Percentiles rank a stretch among this genome's conserved stretches.
Evolutionary conservation across 2,797 vertebrate genomes (phyloP).

Genomic region (Geotrypetes seraphini): DNA sequence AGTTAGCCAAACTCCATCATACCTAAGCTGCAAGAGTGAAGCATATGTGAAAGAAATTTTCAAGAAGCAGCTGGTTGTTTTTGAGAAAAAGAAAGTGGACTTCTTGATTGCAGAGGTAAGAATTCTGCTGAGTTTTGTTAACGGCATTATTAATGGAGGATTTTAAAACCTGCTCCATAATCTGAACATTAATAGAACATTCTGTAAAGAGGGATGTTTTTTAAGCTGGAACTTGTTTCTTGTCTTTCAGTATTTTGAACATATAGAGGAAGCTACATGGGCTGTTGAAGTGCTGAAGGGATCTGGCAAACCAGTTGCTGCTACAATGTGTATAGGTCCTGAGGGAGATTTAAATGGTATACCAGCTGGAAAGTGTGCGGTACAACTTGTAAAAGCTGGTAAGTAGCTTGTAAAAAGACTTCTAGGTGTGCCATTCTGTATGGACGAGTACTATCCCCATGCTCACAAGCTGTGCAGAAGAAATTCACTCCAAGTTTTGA

Average conservation of each 20-base stretch:
- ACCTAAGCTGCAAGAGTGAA: conserved; percentile 88
- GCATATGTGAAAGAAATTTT: conserved; percentile 77
- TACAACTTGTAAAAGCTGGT: conserved; percentile 83
- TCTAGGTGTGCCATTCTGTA: no score
- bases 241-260: conserved; percentile 85
- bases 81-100: conserved; percentile 82
- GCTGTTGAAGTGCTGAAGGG: conserved; percentile 80
- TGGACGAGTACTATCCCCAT: no score
- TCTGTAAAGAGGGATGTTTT: no score
- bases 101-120: conserved; percentile 91
- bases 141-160: no score
- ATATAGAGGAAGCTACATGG: conserved; percentile 93
- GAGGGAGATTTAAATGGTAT: conserved; percentile 82
- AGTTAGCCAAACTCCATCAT: conserved; percentile 88
- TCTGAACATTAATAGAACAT: no score
- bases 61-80: conserved; percentile 77
- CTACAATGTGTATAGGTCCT: conserved; percentile 81
- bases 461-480: no score
- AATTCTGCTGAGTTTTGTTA: no score
- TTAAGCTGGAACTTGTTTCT: no score
- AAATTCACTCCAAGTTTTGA: no score
- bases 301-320: conserved; percentile 78
- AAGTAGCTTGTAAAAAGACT: background rate
- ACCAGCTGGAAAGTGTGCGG: conserved; percentile 75
- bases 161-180: no score